phyloP scores from a whole-genome alignment of 2,113 vertebrate species.

The Lamprologus lemairii region DNA sequence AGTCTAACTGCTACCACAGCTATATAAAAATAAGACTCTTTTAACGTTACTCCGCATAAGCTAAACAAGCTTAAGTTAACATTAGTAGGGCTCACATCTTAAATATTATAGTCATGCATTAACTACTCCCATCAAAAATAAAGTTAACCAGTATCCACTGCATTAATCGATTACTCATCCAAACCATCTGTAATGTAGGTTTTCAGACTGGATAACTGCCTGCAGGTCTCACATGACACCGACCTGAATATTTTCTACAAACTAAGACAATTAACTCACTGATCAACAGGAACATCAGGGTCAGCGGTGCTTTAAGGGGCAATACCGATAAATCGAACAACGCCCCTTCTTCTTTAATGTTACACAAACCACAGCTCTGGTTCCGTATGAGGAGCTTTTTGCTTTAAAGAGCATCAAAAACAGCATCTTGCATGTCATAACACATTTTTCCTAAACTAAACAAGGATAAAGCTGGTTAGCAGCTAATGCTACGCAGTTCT shows the following conservation, averaged over 20 bases:
- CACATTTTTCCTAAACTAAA: background rate
- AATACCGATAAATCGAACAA: background rate
- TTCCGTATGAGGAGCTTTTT: background rate
- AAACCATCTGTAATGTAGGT: background rate
- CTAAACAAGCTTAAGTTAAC: background rate
- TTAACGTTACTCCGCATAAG: background rate
- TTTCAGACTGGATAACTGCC: background rate
- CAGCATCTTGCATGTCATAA: rapidly evolving
- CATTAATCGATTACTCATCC: background rate
- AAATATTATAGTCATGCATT: rapidly evolving
- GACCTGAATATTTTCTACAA: background rate
- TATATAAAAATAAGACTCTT: rapidly evolving
- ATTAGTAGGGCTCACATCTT: rapidly evolving
- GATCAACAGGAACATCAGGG: rapidly evolving
- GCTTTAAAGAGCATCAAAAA: background rate
- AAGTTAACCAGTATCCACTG: background rate
- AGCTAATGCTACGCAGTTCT: background rate
- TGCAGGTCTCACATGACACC: background rate
- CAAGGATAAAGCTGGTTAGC: background rate
- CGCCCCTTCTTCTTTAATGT: background rate
- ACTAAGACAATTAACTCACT: background rate
- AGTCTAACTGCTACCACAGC: background rate
- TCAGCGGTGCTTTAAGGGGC: background rate
- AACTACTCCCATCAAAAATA: background rate
- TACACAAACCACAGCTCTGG: background rate